Conservation (phyloP, 2,113 vertebrate genomes). For the Porphyrio hochstetteri region DNA sequence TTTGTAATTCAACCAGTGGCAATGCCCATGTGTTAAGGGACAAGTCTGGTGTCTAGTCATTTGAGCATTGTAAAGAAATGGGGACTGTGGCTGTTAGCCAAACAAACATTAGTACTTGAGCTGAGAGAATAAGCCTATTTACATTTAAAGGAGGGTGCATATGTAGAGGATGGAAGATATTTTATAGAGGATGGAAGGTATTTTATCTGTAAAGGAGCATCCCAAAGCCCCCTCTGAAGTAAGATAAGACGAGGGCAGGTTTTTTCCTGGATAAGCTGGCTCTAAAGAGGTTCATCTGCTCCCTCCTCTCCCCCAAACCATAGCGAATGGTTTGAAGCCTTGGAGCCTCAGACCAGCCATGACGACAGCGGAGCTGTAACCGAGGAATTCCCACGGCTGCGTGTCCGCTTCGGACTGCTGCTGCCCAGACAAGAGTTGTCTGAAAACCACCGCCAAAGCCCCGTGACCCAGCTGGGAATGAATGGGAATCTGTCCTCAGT, state of each 20-base stretch:
- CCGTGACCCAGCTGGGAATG: slow-evolving; percentile 67
- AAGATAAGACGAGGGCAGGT: neutral
- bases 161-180: neutral
- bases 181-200: neutral
- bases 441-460: slow-evolving; percentile 35
- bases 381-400: slow-evolving; percentile 47
- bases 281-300: neutral
- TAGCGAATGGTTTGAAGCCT: slow-evolving; percentile 49
- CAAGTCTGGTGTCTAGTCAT: neutral
- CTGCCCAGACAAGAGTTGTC: slow-evolving; percentile 62
- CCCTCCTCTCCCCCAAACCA: slow-evolving; percentile 20
- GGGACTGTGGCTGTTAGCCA: neutral
- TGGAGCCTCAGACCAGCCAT: slow-evolving; percentile 25
- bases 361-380: slow-evolving; percentile 19
- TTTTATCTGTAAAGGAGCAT: neutral
- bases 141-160: neutral
- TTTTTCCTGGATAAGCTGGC: neutral
- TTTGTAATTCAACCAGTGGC: neutral
- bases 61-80: neutral
- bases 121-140: neutral
- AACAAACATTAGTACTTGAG: neutral
- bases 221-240: neutral
- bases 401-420: slow-evolving; percentile 22
- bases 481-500: slow-evolving; percentile 65
- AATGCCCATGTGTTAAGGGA: neutral